Conservation (phyloP, 2,797 vertebrate species). For the Fistularia tabacaria region DNA sequence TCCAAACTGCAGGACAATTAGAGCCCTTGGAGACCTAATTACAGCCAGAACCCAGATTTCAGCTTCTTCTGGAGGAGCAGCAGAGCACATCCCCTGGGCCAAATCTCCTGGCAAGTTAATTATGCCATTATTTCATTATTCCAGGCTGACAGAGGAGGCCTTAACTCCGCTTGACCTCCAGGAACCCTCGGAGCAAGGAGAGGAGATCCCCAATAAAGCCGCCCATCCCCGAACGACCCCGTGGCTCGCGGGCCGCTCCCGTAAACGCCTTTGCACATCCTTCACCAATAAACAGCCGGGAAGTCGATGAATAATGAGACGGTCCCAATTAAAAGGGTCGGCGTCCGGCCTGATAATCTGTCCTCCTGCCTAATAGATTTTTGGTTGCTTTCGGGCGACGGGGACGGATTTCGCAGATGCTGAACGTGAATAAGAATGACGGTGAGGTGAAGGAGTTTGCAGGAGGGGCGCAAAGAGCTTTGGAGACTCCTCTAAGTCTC, state of each 20-base stretch:
- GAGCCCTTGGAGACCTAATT: slow-evolving; percentile 74
- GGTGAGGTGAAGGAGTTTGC: slow-evolving; percentile 8
- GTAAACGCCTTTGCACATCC: slow-evolving; percentile 3
- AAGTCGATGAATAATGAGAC: slow-evolving; percentile 55
- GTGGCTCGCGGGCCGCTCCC: too few species aligned
- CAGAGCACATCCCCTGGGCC: slow-evolving; percentile 54
- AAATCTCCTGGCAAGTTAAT: slow-evolving; percentile 70
- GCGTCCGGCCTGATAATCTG: slow-evolving; percentile 34
- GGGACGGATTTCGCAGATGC: slow-evolving; percentile 38
- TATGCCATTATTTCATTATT: slow-evolving; percentile 76
- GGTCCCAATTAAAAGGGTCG: slow-evolving; percentile 44
- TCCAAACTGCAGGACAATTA: slow-evolving; percentile 68
- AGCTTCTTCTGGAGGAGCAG: slow-evolving; percentile 60
- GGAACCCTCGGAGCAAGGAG: slow-evolving; percentile 39
- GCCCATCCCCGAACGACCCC: slow-evolving; percentile 22
- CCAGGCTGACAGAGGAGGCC: slow-evolving; percentile 48
- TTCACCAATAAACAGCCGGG: slow-evolving; percentile 41
- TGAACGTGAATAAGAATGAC: slow-evolving; percentile 52
- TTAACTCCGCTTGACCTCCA: slow-evolving; percentile 53
- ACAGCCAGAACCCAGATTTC: slow-evolving; percentile 53
- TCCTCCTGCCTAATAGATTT: slow-evolving; percentile 42
- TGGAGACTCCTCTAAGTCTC: slow-evolving; percentile 4
- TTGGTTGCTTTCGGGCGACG: slow-evolving; percentile 47
- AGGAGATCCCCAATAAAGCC: slow-evolving; percentile 41
- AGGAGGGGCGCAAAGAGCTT: slow-evolving; percentile 8